Evolutionary conservation across 2,113 vertebrate genomes (phyloP).

Genomic region (Acrocephalus arundinaceus): DNA sequence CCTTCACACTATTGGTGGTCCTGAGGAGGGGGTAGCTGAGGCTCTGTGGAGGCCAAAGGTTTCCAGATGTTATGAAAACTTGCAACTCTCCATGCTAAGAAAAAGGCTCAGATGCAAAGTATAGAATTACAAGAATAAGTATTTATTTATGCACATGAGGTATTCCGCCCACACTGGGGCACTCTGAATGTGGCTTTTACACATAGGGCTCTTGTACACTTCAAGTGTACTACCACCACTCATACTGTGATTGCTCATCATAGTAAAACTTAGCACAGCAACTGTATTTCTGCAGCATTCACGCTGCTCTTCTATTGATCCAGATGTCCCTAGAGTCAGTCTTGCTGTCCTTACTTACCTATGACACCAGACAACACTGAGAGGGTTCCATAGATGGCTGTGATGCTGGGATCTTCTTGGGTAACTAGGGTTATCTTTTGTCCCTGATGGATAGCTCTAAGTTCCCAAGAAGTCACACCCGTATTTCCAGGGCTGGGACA

Average conservation of each 20-base stretch:
- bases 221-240: background rate
- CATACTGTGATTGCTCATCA: background rate
- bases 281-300: background rate
- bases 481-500: background rate
- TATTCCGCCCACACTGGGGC: background rate
- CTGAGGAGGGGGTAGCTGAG: background rate
- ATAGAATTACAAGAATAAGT: background rate
- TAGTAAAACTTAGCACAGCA: background rate
- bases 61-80: background rate
- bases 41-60: background rate
- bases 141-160: background rate
- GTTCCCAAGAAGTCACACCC: background rate
- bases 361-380: background rate
- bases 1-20: background rate
- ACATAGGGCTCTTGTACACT: background rate
- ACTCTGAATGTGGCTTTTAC: accelerated
- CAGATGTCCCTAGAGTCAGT: background rate
- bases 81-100: background rate
- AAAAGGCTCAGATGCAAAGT: background rate
- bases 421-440: background rate
- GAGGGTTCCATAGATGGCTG: background rate
- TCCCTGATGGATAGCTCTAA: background rate
- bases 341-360: background rate
- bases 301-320: background rate
- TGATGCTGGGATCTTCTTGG: background rate